phyloP scores from a whole-genome alignment of 2,113 vertebrate genomes.

The Chaetodon trifascialis region DNA sequence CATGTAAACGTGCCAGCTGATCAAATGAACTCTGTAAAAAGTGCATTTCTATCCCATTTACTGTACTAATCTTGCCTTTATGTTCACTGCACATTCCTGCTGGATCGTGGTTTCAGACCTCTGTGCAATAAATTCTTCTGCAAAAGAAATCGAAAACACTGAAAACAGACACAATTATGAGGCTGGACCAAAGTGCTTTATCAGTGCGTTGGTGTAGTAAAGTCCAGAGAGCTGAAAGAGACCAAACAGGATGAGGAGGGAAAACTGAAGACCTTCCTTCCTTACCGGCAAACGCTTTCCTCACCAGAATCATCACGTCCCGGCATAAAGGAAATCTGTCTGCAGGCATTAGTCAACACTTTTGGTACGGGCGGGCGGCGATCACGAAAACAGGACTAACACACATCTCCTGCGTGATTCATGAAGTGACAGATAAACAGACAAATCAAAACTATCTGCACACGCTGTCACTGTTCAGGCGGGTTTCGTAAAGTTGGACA shows the following conservation, averaged over 20 bases:
- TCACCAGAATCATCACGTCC: slow-evolving; percentile 57
- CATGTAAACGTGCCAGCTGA: too few relatives aligned
- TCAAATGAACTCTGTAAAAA: too few relatives aligned
- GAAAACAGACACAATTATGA: neutral
- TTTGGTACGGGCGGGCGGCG: neutral
- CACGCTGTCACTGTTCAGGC: neutral
- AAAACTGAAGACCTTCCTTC: slow-evolving; percentile 52
- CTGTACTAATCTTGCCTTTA: too few relatives aligned
- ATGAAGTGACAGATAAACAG: neutral
- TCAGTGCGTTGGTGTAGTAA: neutral
- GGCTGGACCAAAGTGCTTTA: too few relatives aligned
- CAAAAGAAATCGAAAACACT: neutral
- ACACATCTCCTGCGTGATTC: neutral
- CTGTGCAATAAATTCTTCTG: neutral
- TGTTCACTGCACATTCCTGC: neutral
- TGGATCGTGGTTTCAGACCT: neutral
- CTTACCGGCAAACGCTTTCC: slow-evolving; percentile 56
- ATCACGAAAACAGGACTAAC: too few relatives aligned
- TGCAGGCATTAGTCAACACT: slow-evolving; percentile 52
- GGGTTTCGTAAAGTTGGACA: neutral
- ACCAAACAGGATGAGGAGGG: slow-evolving; percentile 67
- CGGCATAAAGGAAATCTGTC: slow-evolving; percentile 58
- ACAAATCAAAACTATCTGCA: neutral
- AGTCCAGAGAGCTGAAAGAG: slow-evolving; percentile 5
- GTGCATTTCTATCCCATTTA: neutral